These are phyloP conservation scores for Nasonia giraulti DNA, from an alignment of 1,140 invertebrate species.

Conservation along the genomic window DNA sequence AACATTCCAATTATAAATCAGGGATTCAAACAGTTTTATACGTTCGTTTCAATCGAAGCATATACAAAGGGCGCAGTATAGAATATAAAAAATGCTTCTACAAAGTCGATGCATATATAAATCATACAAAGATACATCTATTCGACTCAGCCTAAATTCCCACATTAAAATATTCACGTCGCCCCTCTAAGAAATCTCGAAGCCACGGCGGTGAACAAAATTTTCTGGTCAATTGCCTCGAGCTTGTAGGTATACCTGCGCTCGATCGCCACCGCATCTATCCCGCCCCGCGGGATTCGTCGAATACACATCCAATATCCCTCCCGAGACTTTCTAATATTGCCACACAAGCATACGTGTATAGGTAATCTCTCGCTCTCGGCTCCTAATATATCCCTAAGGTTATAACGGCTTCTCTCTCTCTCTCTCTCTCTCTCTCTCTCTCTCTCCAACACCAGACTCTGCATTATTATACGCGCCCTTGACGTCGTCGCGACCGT, in stretches of 20 bases:
- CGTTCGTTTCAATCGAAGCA: too few relatives aligned
- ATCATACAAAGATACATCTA: too few relatives aligned
- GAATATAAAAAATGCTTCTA: too few relatives aligned
- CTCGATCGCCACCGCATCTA: neutral
- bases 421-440: neutral
- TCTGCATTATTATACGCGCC: neutral
- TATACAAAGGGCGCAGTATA: too few relatives aligned
- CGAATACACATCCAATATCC: neutral
- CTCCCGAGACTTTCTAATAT: slow-evolving; percentile 20
- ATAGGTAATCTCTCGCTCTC: too few relatives aligned
- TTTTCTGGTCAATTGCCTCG: neutral
- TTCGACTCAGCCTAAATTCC: too few relatives aligned
- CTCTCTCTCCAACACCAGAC: neutral
- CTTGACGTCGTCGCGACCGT: neutral
- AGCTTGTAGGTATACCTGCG: neutral
- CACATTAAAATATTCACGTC: too few relatives aligned
- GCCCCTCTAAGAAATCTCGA: too few relatives aligned
- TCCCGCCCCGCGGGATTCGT: too few relatives aligned
- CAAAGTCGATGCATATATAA: too few relatives aligned
- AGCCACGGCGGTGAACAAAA: neutral
- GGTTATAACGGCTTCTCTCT: neutral
- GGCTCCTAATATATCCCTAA: slow-evolving; percentile 1
- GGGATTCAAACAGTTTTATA: too few relatives aligned
- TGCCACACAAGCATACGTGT: neutral
- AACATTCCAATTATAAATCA: too few relatives aligned